Conservation (phyloP, 2,113 vertebrate genomes). For the Dipodomys ordii region DNA sequence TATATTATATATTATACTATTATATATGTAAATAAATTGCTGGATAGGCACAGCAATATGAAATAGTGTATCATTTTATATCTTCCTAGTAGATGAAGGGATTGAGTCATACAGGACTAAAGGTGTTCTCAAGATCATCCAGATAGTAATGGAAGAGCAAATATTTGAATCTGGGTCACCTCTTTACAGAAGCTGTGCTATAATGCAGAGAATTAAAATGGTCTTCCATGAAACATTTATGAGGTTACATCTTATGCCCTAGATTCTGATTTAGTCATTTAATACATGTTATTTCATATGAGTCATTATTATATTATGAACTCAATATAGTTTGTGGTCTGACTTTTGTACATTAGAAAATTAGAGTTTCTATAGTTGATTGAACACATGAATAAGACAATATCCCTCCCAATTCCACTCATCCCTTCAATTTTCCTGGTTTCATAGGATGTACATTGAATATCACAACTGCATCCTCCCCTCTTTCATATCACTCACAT, state of each 20-base stretch:
- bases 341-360: neutral
- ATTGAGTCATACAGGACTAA: neutral
- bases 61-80: neutral
- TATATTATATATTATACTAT: too few species aligned
- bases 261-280: neutral
- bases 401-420: too few species aligned
- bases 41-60: neutral
- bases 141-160: neutral
- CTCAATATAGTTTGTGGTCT: neutral
- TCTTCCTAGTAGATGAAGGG: neutral
- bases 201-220: neutral
- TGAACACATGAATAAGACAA: neutral
- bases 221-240: neutral
- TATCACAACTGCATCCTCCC: too few species aligned
- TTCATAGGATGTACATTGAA: too few species aligned
- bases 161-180: neutral
- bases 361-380: neutral
- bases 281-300: neutral
- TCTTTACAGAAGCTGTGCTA: neutral
- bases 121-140: neutral
- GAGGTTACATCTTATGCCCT: neutral
- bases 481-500: too few species aligned
- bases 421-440: too few species aligned
- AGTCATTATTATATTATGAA: neutral
- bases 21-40: too few species aligned